Percentiles rank a stretch among this genome's conserved stretches.
Evolutionary conservation across 2,888 invertebrate genomes (phyloP).

Genomic region (Macropis europaea): DNA sequence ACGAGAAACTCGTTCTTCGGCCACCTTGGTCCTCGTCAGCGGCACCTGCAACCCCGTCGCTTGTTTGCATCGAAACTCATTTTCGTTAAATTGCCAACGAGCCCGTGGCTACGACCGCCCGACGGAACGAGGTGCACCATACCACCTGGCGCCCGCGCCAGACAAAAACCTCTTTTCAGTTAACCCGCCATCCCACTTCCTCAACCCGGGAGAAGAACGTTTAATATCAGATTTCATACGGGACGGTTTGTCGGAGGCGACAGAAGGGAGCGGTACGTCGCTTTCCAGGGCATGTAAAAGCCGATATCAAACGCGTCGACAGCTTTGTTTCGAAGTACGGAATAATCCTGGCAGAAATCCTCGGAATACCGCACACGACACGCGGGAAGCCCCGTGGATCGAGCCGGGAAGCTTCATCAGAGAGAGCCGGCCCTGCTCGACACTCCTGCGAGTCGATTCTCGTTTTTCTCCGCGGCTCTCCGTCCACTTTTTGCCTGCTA

Average conservation of each 20-base stretch:
- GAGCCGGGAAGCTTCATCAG: conserved; percentile 22
- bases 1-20: background rate
- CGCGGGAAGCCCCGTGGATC: background rate
- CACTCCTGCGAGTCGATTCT: conserved; percentile 11
- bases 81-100: conserved; percentile 30
- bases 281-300: conserved; percentile 69
- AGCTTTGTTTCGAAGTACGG: conserved; percentile 76
- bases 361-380: conserved; percentile 48
- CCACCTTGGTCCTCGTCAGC: background rate
- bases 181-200: conserved; percentile 53
- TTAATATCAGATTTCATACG: conserved; percentile 76
- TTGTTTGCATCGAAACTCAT: conserved; percentile 16
- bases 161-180: conserved; percentile 53
- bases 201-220: conserved; percentile 67
- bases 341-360: conserved; percentile 76
- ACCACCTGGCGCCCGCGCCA: conserved; percentile 32
- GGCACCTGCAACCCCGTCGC: conserved; percentile 2
- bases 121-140: background rate
- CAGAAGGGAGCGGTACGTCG: conserved; percentile 24
- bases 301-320: conserved; percentile 77
- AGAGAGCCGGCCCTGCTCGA: conserved; percentile 14
- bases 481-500: conserved; percentile 5
- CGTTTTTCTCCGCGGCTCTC: background rate
- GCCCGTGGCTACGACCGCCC: background rate
- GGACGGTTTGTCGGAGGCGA: conserved; percentile 41